Conservation (phyloP, 1,140 invertebrate genomes). For the Drosophila pallidifrons region DNA sequence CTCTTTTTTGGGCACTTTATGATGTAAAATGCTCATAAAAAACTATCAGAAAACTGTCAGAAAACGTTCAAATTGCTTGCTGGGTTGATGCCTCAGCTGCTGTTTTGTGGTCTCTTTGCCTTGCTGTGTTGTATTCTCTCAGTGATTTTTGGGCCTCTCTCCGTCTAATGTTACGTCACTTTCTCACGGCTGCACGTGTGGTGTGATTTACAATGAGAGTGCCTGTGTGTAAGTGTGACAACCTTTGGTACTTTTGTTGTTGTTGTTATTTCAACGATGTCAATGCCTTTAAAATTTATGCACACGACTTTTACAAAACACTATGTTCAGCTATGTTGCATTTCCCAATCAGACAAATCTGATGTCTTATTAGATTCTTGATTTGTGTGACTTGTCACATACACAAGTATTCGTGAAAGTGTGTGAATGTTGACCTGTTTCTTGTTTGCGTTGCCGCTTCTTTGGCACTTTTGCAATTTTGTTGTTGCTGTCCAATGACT, state of each 20-base stretch:
- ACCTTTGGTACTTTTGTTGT: conserved; percentile 38
- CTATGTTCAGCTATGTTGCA: conserved; percentile 18
- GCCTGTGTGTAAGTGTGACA: conserved; percentile 35
- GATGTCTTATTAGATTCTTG: conserved; percentile 46
- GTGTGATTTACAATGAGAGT: conserved; percentile 43
- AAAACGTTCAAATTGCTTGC: too few relatives aligned
- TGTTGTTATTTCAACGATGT: conserved; percentile 48
- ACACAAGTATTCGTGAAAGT: background rate
- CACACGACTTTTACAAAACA: conserved; percentile 30
- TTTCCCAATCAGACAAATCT: conserved; percentile 26
- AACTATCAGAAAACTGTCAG: too few relatives aligned
- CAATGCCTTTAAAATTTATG: conserved; percentile 70
- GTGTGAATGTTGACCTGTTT: conserved; percentile 38
- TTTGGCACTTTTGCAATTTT: conserved; percentile 46
- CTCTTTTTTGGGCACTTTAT: too few relatives aligned
- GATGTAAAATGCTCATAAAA: too few relatives aligned
- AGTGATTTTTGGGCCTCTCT: conserved; percentile 44
- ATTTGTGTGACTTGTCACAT: conserved; percentile 25
- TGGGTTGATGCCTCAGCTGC: conserved; percentile 41
- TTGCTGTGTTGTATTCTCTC: conserved; percentile 38
- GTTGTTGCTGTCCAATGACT: conserved; percentile 40
- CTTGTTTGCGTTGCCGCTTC: conserved; percentile 30
- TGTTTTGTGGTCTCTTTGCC: conserved; percentile 57
- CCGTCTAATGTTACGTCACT: conserved; percentile 78
- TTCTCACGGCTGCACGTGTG: conserved; percentile 76